These are phyloP conservation scores for Andricus curvator DNA, from an alignment of 2,888 invertebrate species.

Conservation along the genomic window DNA sequence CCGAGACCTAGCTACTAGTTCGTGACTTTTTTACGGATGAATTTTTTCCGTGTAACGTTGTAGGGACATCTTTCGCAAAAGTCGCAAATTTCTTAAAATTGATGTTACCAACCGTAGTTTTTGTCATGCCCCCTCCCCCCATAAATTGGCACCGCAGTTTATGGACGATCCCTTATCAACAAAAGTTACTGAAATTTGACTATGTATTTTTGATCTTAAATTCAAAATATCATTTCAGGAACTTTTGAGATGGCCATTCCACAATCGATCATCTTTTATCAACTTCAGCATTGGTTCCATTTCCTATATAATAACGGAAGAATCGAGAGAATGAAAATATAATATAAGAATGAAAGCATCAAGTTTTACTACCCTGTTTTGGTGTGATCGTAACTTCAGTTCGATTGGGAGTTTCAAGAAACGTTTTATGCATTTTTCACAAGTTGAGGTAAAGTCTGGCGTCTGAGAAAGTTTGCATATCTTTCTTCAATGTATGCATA, in stretches of 20 bases:
- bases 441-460: slow-evolving; percentile 49
- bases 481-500: slow-evolving; percentile 37
- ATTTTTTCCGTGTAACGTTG: too few species aligned
- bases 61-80: too few species aligned
- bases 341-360: slow-evolving; percentile 31
- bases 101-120: too few species aligned
- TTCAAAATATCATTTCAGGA: not conserved
- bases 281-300: not conserved
- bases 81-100: too few species aligned
- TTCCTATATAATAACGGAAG: not conserved
- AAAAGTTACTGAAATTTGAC: not conserved
- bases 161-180: not conserved
- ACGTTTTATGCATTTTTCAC: slow-evolving; percentile 57
- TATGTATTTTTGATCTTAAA: not conserved
- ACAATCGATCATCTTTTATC: slow-evolving; percentile 11
- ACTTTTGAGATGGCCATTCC: not conserved
- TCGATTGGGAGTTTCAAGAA: slow-evolving; percentile 58
- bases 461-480: slow-evolving; percentile 42
- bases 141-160: too few species aligned
- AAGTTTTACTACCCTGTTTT: slow-evolving; percentile 43
- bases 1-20: too few species aligned
- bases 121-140: too few species aligned
- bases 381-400: slow-evolving; percentile 58
- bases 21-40: too few species aligned
- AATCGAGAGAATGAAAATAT: slow-evolving; percentile 9